Percentiles rank a stretch among this genome's conserved stretches.
These are phyloP conservation scores for Corythoichthys intestinalis DNA, from an alignment of 2,113 vertebrate genomes.

Conservation along the genomic window DNA sequence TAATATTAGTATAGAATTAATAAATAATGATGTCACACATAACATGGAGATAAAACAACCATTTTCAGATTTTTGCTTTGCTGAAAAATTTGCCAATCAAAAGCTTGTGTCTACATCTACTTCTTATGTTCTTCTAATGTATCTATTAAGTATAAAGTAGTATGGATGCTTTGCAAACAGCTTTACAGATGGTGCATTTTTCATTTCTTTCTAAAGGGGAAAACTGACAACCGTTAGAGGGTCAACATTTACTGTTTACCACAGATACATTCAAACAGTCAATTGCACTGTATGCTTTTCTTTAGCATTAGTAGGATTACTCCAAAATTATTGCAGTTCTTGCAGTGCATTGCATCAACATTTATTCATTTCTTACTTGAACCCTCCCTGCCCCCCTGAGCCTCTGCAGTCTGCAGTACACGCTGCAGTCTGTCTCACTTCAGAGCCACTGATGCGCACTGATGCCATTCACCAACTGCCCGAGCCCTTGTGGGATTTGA, in stretches of 20 bases:
- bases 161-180: no score
- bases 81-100: no score
- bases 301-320: not conserved
- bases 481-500: conserved; percentile 25
- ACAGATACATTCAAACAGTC: not conserved
- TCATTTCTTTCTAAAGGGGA: not conserved
- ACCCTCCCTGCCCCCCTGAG: conserved; percentile 25
- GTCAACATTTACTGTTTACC: not conserved
- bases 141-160: no score
- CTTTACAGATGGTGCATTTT: no score
- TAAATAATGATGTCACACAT: no score
- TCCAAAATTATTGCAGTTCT: conserved; percentile 25
- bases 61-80: no score
- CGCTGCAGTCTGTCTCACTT: conserved; percentile 53
- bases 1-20: no score
- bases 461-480: conserved; percentile 52
- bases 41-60: no score
- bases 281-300: conserved; percentile 2
- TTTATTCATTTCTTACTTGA: conserved; percentile 18
- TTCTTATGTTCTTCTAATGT: no score
- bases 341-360: conserved; percentile 65
- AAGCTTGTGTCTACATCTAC: no score
- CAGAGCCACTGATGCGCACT: conserved; percentile 50
- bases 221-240: not conserved
- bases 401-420: conserved; percentile 45